These are phyloP conservation scores for Aldrovandia affinis DNA, from an alignment of 2,797 vertebrate species.

Conservation along the genomic window DNA sequence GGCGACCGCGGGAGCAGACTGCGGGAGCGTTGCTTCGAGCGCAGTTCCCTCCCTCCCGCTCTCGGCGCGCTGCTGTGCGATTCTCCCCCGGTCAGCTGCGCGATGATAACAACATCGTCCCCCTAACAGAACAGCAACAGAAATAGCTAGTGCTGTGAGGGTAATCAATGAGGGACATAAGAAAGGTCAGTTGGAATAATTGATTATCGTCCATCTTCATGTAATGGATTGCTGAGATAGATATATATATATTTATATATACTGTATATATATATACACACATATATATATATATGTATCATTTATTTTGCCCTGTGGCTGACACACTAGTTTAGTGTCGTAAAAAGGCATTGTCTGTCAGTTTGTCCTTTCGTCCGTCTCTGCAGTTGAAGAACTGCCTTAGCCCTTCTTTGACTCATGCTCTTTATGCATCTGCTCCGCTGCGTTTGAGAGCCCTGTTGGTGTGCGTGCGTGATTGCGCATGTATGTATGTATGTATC, in stretches of 20 bases:
- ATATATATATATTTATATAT: background rate
- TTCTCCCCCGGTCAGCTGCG: constrained; percentile 22
- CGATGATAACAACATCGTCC: constrained; percentile 29
- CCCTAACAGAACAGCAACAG: constrained; percentile 41
- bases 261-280: background rate
- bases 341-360: constrained; percentile 35
- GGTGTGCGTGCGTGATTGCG: background rate
- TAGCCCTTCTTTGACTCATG: constrained; percentile 13
- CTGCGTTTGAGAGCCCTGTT: background rate
- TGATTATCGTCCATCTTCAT: constrained; percentile 53
- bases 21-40: constrained; percentile 47
- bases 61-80: background rate
- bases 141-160: constrained; percentile 45
- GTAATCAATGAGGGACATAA: constrained; percentile 49
- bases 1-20: constrained; percentile 39
- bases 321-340: constrained; percentile 39
- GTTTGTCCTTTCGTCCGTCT: constrained; percentile 33
- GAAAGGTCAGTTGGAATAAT: constrained; percentile 54
- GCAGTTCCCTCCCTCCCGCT: background rate
- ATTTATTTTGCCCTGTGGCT: constrained; percentile 38
- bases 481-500: background rate
- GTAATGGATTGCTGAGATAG: constrained; percentile 51
- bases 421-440: background rate
- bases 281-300: background rate
- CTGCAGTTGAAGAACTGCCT: background rate